Conservation (phyloP, 2,888 invertebrate species). For the Eupithecia inturbata region DNA sequence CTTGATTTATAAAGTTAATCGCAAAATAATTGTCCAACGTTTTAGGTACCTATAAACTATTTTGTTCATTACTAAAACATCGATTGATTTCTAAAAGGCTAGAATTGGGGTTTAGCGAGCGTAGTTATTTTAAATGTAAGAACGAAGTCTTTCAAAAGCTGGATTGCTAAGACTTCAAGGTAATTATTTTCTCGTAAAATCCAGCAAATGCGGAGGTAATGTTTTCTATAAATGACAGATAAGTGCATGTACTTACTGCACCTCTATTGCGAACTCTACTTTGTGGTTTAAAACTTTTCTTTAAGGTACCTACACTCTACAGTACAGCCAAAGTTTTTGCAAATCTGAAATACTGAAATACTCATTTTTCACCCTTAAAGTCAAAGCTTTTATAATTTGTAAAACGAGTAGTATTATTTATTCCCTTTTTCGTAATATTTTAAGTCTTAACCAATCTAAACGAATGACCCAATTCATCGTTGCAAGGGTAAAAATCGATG, state of each 20-base stretch:
- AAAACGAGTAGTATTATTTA: too few species aligned
- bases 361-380: too few species aligned
- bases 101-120: slow-evolving; percentile 55
- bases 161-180: slow-evolving; percentile 28
- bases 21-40: slow-evolving; percentile 27
- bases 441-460: neutral
- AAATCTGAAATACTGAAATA: neutral
- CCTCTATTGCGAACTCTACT: neutral
- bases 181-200: slow-evolving; percentile 34
- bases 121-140: slow-evolving; percentile 44
- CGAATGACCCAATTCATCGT: neutral
- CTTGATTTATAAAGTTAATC: slow-evolving; percentile 11
- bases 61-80: slow-evolving; percentile 45
- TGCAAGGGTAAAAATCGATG: neutral
- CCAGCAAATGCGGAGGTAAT: slow-evolving; percentile 10
- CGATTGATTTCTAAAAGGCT: slow-evolving; percentile 47
- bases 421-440: too few species aligned
- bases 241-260: neutral
- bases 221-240: neutral
- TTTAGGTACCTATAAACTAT: slow-evolving; percentile 27
- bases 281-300: neutral
- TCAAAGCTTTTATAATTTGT: too few species aligned
- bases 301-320: neutral
- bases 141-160: slow-evolving; percentile 47
- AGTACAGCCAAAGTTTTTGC: neutral